A percentile compares a stretch with the other conserved stretches of the same genome.
Evolutionary conservation across 2,888 invertebrate genomes (phyloP).

Genomic region (Chymomyza amoena): DNA sequence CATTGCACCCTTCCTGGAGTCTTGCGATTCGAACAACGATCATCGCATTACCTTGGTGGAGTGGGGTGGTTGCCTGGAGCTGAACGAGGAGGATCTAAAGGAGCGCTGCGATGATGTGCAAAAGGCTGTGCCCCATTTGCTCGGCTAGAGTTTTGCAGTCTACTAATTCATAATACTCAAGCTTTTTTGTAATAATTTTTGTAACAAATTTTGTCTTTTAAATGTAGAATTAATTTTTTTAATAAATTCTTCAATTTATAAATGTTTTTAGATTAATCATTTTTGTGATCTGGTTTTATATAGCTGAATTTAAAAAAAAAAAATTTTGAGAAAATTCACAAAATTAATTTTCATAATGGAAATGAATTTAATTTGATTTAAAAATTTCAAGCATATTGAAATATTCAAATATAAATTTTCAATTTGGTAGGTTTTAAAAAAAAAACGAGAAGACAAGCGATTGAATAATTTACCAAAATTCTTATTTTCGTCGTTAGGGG

Average conservation of each 20-base stretch:
- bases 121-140: conserved; percentile 78
- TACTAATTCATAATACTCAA: background rate
- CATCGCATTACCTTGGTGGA: conserved; percentile 94
- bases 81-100: conserved; percentile 90
- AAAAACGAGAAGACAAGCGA: no score
- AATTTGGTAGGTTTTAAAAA: no score
- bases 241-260: conserved; percentile 28
- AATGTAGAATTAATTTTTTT: conserved; percentile 6
- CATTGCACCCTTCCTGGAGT: conserved; percentile 96
- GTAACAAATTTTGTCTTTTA: conserved; percentile 22
- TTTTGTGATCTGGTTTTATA: no score
- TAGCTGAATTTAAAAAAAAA: no score
- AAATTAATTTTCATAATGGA: no score
- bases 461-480: no score
- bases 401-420: no score
- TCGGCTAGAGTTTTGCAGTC: conserved; percentile 55
- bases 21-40: conserved; percentile 92
- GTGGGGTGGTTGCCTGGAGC: conserved; percentile 93
- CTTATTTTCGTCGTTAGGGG: no score
- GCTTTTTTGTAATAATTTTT: conserved; percentile 1
- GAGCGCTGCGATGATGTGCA: conserved; percentile 89
- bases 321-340: no score
- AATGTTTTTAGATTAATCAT: background rate
- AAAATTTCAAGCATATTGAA: no score
- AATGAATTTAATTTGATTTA: no score